Base-by-base conservation (phyloP, 1,140 invertebrate species). In the Pteromalus puparum region DNA sequence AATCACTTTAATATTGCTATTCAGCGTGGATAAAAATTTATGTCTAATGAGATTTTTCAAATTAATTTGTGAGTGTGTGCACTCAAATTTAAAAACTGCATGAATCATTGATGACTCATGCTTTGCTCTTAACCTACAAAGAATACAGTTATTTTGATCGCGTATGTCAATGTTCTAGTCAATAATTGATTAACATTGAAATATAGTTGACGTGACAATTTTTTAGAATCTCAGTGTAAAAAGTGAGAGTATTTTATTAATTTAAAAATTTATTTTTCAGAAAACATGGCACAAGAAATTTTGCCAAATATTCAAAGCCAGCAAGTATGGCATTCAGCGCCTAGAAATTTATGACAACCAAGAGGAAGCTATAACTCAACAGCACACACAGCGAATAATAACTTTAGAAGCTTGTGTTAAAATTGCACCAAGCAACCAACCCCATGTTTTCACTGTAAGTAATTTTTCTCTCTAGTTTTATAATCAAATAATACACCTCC, bases 341-440 rank as follows among this genome's bases (percentile, higher is more conserved):
- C 91, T 97, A 48, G 97, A 98, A 94, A 95, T 97, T 86, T 97
- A 96, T 92, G 97, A 97, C 73, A 95, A 93, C 91, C 95, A 96
- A 91, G 94, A 94, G 24, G 95, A 96, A 89, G 95, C 95, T 88
- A 90, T 95, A 21, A 94, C 94, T 61, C 95, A 96, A 90, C 94
- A 93, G 88, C 93, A 94, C 65, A 94, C 95, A 79, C 94, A 95
- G 68, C 96, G 95, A 88, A 97, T 97, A 74, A 95, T 97, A 84
- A 97, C 97, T 1, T 93, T 97, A 61, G 96, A 97, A 93, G 96
- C 97, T 90, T 97, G 97, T 90, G 95, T 97, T 26, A 97, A 97
- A 94, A 97, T 98, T 89, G 95, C 95, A 65, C 94, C 94, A 28
- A 95, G 94, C 87, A 92, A 93, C 89, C 94, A 95, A 87, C 89